Evolutionary conservation across 2,113 vertebrate species (phyloP), one percentile per base, ranked within the genome.

Genomic region (Rhea americana): DNA sequence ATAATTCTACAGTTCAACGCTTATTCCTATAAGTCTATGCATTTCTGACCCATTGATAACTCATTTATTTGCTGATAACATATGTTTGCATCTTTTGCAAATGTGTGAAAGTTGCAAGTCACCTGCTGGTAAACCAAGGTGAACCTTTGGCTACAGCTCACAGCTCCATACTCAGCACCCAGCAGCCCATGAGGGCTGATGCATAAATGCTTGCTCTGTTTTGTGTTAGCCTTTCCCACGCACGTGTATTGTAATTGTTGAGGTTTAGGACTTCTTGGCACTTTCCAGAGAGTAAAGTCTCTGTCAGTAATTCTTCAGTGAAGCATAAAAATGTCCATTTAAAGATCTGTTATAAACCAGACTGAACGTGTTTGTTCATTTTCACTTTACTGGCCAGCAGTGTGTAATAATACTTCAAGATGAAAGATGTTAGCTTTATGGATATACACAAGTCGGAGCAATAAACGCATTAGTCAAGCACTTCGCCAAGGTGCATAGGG

Each of bases 251-350:
- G 41, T 20, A 72, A 80, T 35, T 92, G 91, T 71, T 55, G 79
- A 73, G 47, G 74, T 94, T 80, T 77, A 43, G 15, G 71, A 85
- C 73, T 26, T 80, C 87, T 79, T 94, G 91, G 91, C 94, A 41
- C 62, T 71, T 84, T 47, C 68, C 76, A 73, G 82, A 78, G 79
- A 91, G 50, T 28, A 79, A 78, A 94, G 59, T 43, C 74, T 87
- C 83, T 79, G 76, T 9, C 25, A n/a, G 91, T 77, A 62, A 91
- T 95, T 90, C 76, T 61, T 93, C 89, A 91, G 48, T 3, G 63
- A 93, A 94, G 89, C 94, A 90, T 93, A 59, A 96, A 95, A 92
- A 92, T 67, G 71, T 75, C 89, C 90, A 63, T 90, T 87, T 95
- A 83, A 84, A 87, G 80, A 68, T 82, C 73, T 87, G 67, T 90